Evolutionary conservation across 2,113 vertebrate genomes (phyloP), one percentile per base, ranked within the genome.

Genomic region (Cercopithecus mona): DNA sequence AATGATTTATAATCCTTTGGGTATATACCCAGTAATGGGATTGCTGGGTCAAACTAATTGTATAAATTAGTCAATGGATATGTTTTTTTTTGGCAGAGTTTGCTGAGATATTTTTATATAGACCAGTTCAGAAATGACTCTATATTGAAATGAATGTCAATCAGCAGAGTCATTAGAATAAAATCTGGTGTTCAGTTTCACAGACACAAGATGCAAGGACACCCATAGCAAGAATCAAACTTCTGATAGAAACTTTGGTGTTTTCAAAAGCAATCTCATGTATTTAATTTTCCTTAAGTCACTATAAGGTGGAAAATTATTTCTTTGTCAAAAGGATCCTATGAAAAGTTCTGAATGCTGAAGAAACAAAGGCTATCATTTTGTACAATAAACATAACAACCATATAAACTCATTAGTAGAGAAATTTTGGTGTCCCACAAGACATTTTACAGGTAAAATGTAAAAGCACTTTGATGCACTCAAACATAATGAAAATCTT

Each of bases 171-270:
- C 30, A 66, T 73, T 95, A 78, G 73, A 93, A 68, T 88, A 68
- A 97, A 96, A 88, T 48, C 40, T 90, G 30, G 27, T 57, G 18
- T 61, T 89, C 27, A 78, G 10, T 81, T 88, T 97, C 78, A 92
- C 13, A 48, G 22, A 85, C 35, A 57, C 12, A 48, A 14, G 1
- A 3, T 66, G 87, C n/a, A 88, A 88, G n/a, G 22, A n/a, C 11
- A 64, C 5, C 23, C 30, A 55, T 0, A 52, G 23, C 20, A 89
- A 83, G 43, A 91, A 90, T n/a, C 55, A 91, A 81, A 55, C 16
- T 73, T 90, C 50, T 43, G 23, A 88, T 20, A 83, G 61, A 97
- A 84, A 83, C 14, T 10, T 70, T 50, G 16, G 8, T 59, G 4
- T 57, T 88, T 59, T 48, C 20, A 81, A 83, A 92, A 87, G 14